These are phyloP conservation scores for Echeneis naucrates DNA, from an alignment of 2,797 vertebrate genomes.

Conservation along the genomic window DNA sequence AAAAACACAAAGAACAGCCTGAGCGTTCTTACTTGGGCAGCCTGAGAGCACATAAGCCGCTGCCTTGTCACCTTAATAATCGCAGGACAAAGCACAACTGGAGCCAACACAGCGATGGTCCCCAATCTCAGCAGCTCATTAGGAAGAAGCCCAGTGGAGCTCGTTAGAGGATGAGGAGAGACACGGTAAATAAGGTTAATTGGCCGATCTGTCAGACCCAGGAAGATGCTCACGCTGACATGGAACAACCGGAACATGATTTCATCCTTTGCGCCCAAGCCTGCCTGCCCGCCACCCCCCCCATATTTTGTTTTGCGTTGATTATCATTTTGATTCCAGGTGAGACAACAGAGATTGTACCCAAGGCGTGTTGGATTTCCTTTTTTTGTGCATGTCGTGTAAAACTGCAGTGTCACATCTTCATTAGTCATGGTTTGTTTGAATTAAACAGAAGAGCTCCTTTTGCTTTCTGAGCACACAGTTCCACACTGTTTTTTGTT, in stretches of 20 bases:
- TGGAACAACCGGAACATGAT: slow-evolving; percentile 75
- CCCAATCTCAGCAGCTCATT: slow-evolving; percentile 77
- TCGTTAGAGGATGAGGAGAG: slow-evolving; percentile 83
- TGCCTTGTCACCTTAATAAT: slow-evolving; percentile 79
- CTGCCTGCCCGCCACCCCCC: slow-evolving; percentile 31
- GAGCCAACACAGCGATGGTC: slow-evolving; percentile 63
- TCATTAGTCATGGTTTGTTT: not conserved
- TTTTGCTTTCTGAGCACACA: not conserved
- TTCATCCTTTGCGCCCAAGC: slow-evolving; percentile 63
- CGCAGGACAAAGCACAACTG: slow-evolving; percentile 70
- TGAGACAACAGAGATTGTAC: slow-evolving; percentile 40
- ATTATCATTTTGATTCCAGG: slow-evolving; percentile 68
- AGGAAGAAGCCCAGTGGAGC: slow-evolving; percentile 86
- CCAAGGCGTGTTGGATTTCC: slow-evolving; percentile 51
- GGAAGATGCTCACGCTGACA: slow-evolving; percentile 82
- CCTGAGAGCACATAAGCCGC: slow-evolving; percentile 32
- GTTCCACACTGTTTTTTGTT: slow-evolving; percentile 1
- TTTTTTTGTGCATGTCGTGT: not conserved
- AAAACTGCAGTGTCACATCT: slow-evolving; percentile 12
- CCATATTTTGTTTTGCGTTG: slow-evolving; percentile 62
- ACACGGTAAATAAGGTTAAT: slow-evolving; percentile 89
- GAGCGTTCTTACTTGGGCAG: slow-evolving; percentile 11
- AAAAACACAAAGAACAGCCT: slow-evolving; percentile 34
- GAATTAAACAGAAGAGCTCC: not conserved
- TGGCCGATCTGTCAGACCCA: slow-evolving; percentile 85